Base-by-base conservation (phyloP, 2,797 vertebrate species). In the Delichon dasypus region DNA sequence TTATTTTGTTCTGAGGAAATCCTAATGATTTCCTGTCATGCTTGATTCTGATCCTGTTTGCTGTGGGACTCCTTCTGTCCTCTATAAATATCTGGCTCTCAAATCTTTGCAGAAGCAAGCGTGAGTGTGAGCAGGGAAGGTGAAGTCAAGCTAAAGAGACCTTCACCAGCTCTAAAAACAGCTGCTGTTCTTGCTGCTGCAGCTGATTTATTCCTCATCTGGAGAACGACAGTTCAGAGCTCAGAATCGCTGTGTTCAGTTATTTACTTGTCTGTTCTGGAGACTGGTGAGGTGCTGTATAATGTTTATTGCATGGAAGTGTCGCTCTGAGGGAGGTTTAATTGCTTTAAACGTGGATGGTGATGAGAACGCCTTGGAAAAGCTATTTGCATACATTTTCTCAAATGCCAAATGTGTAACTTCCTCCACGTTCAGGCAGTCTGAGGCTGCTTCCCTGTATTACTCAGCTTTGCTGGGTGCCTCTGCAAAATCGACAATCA, bases 311-410 rank as follows among this genome's bases (percentile, higher is more conserved):
- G 77, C 92, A 90, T 53, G 68, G 54, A 94, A 95, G 88, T 95
- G 85, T 90, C 83, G 84, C 86, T 94, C 67, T 60, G 72, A 95
- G 83, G 90, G 90, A 90, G 77, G 81, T 94, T 96, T 95, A 97
- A 96, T 97, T 97, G 95, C 95, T 96, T 94, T 92, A 84, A 95
- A 70, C 2, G 6, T 89, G 88, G 95, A 94, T 93, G 61, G 84
- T 90, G 92, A 96, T 79, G 55, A 94, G 80, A 93, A 91, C 0
- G 32, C 74, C 89, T 95, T 36, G 64, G 68, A 94, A 96, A 93
- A 96, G 81, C 93, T 76, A 95, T 96, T 96, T 97, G 81, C 90
- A 93, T 96, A 84, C 51, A 57, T 92, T 93, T 97, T 89, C 80
- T 72, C 7, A 18, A 94, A 91, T 36, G 75, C 88, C 89, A 95